phyloP scores from a whole-genome alignment of 2,888 invertebrate species.

The Idaea aversata region DNA sequence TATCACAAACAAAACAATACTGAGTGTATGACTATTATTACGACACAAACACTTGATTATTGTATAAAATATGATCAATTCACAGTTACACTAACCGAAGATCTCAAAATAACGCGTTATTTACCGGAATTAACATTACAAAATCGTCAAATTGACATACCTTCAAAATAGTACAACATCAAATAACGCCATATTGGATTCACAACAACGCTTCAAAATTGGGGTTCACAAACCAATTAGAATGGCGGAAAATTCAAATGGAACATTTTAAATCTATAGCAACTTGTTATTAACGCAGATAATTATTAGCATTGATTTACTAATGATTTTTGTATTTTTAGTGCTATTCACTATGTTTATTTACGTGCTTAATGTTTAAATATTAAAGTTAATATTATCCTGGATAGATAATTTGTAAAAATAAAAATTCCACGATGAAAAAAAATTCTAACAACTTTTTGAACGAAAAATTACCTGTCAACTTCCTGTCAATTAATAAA shows the following conservation, averaged over 20 bases:
- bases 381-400: too few relatives aligned
- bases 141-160: conserved; percentile 80
- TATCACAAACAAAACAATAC: conserved; percentile 80
- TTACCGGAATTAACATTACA: conserved; percentile 73
- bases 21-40: conserved; percentile 65
- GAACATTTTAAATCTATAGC: conserved; percentile 6
- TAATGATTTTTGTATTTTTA: neutral
- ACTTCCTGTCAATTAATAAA: too few relatives aligned
- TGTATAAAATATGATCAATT: conserved; percentile 39
- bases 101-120: conserved; percentile 57
- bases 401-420: too few relatives aligned
- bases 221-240: conserved; percentile 72
- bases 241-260: conserved; percentile 61
- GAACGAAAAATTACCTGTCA: too few relatives aligned
- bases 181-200: conserved; percentile 85
- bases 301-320: neutral
- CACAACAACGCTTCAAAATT: conserved; percentile 84
- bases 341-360: neutral
- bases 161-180: conserved; percentile 80
- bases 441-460: too few relatives aligned
- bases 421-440: too few relatives aligned
- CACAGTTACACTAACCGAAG: conserved; percentile 40
- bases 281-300: too few relatives aligned
- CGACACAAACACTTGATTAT: conserved; percentile 48
- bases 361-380: neutral